Evolutionary conservation across 2,797 vertebrate genomes (phyloP), one percentile per base, ranked within the genome.

Genomic region (Spea hammondii): DNA sequence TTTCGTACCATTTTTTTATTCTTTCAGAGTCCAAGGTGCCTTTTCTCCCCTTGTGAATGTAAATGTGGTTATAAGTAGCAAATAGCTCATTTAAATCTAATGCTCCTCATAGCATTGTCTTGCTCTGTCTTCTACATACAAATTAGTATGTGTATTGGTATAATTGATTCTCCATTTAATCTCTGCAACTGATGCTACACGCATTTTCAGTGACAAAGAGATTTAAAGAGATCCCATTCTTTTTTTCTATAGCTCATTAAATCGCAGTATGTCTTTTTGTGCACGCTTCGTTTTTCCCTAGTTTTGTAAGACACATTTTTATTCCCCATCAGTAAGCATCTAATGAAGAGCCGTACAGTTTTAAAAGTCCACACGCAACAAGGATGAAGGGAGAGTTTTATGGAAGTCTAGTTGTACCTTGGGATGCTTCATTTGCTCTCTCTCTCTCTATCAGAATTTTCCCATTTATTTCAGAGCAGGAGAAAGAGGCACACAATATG

Each of bases 311-410:
- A 48, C 17, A 14, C 55, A 46, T 66, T 44, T 65, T 72, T 51
- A 65, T 78, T 72, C 67, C 49, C n/a, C 49, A 70, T 77, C 59
- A 65, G 55, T 66, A 70, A 6, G 14, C 67, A 64, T 54, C 59
- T 77, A 77, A 77, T 78, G 45, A 78, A 49, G 49, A 77, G 76
- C n/a, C 76, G 71, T 65, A 65, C 53, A 68, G 59, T n/a, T 45
- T 65, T 65, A 12, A n/a, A 50, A 54, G 50, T 13, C 65, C 51
- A 78, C 11, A 32, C 51, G 50, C 6, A 48, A 12, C 68, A 14
- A 62, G 44, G 14, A 49, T 13, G 59, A 70, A 70, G 47, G 47
- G 46, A 7, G 51, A 53, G 6, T 53, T 53, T 11, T 53, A 53
- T 6, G 10, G 51, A 7, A 53, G 51, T 7, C 6, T 11, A 11